These are phyloP conservation scores for Zeus faber DNA, from an alignment of 2,113 vertebrate genomes.

Conservation along the genomic window DNA sequence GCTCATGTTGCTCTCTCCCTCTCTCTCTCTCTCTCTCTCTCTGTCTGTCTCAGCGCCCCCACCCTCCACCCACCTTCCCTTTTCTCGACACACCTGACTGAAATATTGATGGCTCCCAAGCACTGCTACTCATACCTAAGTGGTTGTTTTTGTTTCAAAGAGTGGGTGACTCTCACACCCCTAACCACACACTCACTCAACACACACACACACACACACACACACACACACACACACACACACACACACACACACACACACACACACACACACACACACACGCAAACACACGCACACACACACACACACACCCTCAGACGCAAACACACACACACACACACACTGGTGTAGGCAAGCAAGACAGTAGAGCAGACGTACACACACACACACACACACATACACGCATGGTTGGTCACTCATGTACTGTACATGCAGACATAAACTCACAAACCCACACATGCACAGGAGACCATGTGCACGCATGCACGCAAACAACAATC, in stretches of 20 bases:
- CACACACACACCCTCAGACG: conserved; percentile 4
- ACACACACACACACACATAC: too few relatives aligned
- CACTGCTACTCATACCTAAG: conserved; percentile 58
- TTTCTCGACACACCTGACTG: conserved; percentile 67
- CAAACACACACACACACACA: not conserved
- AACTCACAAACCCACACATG: too few relatives aligned
- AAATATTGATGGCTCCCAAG: conserved; percentile 69
- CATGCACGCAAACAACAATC: too few relatives aligned
- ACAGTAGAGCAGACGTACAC: not conserved
- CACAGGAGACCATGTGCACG: too few relatives aligned
- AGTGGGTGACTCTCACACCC: conserved; percentile 25
- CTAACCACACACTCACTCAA: not conserved
- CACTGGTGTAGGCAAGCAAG: not conserved
- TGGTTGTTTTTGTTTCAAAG: conserved; percentile 66
- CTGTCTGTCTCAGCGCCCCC: not conserved
- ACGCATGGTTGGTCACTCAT: too few relatives aligned
- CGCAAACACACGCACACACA: not conserved
- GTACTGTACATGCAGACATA: too few relatives aligned
- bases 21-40: conserved; percentile 3
- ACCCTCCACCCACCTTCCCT: conserved; percentile 13
- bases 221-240: conserved; percentile 7
- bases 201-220: conserved; percentile 17
- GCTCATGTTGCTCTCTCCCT: conserved; percentile 25
- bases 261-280: conserved; percentile 9
- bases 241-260: conserved; percentile 7